Evolutionary conservation across 2,888 invertebrate genomes (phyloP), one percentile per base, ranked within the genome.

Genomic region (Macrosoma leucophasiata): DNA sequence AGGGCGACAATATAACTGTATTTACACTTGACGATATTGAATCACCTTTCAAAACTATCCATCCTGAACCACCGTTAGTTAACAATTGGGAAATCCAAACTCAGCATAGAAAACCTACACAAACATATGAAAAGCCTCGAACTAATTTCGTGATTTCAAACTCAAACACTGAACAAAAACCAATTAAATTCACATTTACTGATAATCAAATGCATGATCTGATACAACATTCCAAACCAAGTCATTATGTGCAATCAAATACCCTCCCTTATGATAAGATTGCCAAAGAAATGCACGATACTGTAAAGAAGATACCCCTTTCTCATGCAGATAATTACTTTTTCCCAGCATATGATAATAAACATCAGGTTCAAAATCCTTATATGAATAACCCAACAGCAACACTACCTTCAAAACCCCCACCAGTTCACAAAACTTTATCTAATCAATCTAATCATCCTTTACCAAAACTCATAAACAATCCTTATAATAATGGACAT

Each of bases 281-380:
- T 15, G 33, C 48, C 8, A 53, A 56, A 33, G 43, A 55, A 29
- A 30, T 42, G 10, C 54, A 55, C 15, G 59, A 66, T 3, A 33
- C 53, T 2, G 35, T 61, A 4, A 54, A 42, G 29, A 72, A 65
- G 50, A 31, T 60, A 9, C 57, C 67, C 3, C 40, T 59, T 6
- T 58, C 63, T 13, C 51, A 63, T 45, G 15, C 58, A 18, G 57
- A 66, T 9, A 55, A 62, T 38, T 66, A 56, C 31, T 76, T 77
- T 37, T 33, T 55, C 27, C 76, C 78, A 11, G 48, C 46, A 15
- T 50, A 51, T 27, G 55, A 63, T 15, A 60, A 58, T 32, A 51
- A 42, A 22, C 12, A 23, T 34, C 35, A 35, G 9, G 21, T 43
- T 19, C 26, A 38, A 9, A 35, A n/a, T 41, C 17, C 30, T 9